These are phyloP conservation scores for Drosophila hamatofila DNA, from an alignment of 2,888 invertebrate species.

Conservation along the genomic window DNA sequence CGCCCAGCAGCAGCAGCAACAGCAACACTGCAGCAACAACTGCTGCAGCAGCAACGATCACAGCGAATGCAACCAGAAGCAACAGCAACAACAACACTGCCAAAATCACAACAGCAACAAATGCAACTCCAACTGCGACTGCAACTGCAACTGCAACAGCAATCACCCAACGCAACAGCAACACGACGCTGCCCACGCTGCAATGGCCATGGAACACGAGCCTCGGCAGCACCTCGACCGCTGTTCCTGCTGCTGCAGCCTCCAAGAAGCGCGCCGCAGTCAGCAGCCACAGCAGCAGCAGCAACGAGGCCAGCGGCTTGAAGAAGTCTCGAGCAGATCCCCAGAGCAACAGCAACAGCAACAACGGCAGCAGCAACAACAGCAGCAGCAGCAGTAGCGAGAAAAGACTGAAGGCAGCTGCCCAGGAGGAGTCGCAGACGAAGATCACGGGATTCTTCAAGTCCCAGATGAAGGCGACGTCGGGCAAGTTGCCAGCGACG, in stretches of 20 bases:
- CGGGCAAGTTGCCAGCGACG: conserved; percentile 44
- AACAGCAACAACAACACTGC: conserved; percentile 47
- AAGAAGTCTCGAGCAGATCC: conserved; percentile 79
- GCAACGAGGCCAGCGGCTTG: conserved; percentile 37
- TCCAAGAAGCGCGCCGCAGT: conserved; percentile 68
- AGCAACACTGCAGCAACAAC: conserved; percentile 87
- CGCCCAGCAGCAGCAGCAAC: conserved; percentile 81
- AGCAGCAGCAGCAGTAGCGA: conserved; percentile 46
- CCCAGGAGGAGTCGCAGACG: conserved; percentile 87
- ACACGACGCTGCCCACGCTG: conserved; percentile 71
- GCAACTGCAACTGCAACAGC: conserved; percentile 33
- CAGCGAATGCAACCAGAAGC: conserved; percentile 33
- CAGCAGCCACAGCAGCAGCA: conserved; percentile 18
- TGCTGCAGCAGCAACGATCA: conserved; percentile 24
- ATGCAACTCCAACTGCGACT: background rate
- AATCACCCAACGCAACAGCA: conserved; percentile 36
- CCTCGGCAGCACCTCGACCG: conserved; percentile 67
- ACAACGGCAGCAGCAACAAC: conserved; percentile 9
- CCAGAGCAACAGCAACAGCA: conserved; percentile 18
- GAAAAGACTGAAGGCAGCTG: conserved; percentile 84
- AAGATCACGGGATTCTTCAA: conserved; percentile 93
- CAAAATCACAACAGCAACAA: conserved; percentile 55
- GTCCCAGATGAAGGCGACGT: conserved; percentile 89
- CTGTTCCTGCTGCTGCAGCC: conserved; percentile 49
- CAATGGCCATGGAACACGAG: conserved; percentile 84